Base-by-base conservation (phyloP, 2,888 invertebrate genomes). In the Antitype chi region DNA sequence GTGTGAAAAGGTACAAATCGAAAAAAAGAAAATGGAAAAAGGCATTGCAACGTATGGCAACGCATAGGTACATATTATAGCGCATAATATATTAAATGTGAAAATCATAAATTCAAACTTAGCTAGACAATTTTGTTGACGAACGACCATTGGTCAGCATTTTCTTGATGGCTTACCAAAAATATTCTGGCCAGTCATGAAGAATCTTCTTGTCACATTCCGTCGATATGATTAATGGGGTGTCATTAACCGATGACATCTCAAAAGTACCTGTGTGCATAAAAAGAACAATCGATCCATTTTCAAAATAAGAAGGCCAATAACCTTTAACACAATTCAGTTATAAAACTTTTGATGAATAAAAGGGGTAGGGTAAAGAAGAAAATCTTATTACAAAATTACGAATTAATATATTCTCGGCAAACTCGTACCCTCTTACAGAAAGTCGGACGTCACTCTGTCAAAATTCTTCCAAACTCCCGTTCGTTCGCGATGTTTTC, bases 391-490 rank as follows among this genome's bases (percentile, higher is more conserved):
- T 66, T 38, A 68, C 52, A 68, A 53, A 83, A 73, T 83, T 62
- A 71, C 55, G 38, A 57, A 70, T 82, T 73, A 81, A 82, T 72
- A 69, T 57, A 83, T 82, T 86, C 71, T 57, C n/a, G n/a, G 49
- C 55, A 71, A 81, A 82, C 43, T 82, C 73, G 38, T 60, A 55
- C 53, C 43, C 66, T 52, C 59, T 68, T 49, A 59, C 57, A 20
- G 25, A 72, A 82, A 77, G 28, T 75, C 60, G 49, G 49, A 73
- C 88, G 47, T 49, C 59, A 70, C 43, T 71, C 63, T 77, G 84
- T 88, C 76, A 77, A 81, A 84, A 77, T 80, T 81, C 68, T 73
- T 79, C 23, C 71, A n/a, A 80, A 87, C 64, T 74, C 53, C 32
- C 57, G 52, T 67, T 70, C 63, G n/a, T 78, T 74, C 64, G 38